These are phyloP conservation scores for Minunthozetes semirufus DNA, from an alignment of 2,888 invertebrate species.

Conservation along the genomic window DNA sequence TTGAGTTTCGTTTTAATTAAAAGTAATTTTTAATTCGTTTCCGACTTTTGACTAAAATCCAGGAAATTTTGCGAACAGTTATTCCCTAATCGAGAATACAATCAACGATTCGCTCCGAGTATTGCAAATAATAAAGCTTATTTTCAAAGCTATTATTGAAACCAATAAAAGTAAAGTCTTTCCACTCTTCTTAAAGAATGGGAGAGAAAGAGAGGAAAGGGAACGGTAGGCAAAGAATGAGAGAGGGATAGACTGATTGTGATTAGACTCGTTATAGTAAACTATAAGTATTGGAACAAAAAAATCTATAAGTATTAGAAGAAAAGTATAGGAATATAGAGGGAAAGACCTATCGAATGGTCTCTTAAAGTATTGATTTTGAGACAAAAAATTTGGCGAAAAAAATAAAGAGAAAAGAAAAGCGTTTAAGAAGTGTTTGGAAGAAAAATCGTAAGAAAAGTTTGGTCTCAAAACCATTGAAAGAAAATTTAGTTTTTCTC, in stretches of 20 bases:
- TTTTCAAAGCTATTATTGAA: conserved; percentile 20
- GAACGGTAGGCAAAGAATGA: neutral
- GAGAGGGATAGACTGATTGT: neutral
- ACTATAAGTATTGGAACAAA: too few species aligned
- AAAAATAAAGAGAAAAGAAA: too few species aligned
- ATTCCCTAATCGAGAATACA: neutral
- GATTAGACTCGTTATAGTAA: conserved; percentile 6
- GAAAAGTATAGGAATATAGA: neutral
- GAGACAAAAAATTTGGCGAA: neutral
- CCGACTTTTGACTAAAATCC: too few species aligned
- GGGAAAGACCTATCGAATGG: neutral
- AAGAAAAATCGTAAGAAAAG: too few species aligned
- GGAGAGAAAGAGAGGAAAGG: neutral
- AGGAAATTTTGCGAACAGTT: neutral
- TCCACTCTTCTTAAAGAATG: neutral
- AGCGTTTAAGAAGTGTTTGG: too few species aligned
- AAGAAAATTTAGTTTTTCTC: neutral
- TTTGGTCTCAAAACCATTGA: neutral
- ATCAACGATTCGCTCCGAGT: conserved; percentile 2
- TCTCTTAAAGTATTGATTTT: conserved; percentile 18
- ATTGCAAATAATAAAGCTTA: conserved; percentile 7
- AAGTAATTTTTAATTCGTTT: too few species aligned
- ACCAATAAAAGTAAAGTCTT: conserved; percentile 15
- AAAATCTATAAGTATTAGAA: too few species aligned
- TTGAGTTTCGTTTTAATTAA: too few species aligned